Conservation (phyloP, 1,140 invertebrate species). For the Rhyacophila brunnea region DNA sequence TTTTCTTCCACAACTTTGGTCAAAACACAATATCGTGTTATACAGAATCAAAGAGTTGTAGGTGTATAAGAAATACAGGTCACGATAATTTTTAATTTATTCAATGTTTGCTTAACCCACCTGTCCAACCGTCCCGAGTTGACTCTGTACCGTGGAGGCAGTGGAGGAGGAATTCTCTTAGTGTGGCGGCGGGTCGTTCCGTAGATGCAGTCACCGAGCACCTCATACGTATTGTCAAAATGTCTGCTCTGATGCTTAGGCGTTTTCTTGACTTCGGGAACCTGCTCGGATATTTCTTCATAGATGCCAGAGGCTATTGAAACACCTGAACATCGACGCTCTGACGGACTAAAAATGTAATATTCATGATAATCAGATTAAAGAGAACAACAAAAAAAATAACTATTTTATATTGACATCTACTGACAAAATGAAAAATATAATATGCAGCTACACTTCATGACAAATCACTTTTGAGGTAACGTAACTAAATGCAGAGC, state of each 20-base stretch:
- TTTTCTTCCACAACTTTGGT: no score
- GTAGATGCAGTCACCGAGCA: conserved; percentile 19
- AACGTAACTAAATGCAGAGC: no score
- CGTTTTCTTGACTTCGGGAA: neutral
- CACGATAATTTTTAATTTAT: no score
- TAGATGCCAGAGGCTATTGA: conserved; percentile 28
- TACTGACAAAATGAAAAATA: no score
- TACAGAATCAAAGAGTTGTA: no score
- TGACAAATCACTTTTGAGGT: neutral
- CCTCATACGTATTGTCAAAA: conserved; percentile 25
- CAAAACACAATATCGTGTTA: no score
- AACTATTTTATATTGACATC: no score
- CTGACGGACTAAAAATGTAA: neutral
- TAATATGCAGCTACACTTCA: no score
- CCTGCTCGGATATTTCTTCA: conserved; percentile 28
- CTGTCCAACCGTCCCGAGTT: conserved; percentile 17
- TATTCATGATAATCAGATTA: no score
- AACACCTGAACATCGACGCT: conserved; percentile 18
- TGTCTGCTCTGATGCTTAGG: neutral
- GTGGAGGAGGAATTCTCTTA: conserved; percentile 18
- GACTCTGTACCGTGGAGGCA: conserved; percentile 23
- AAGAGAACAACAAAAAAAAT: no score
- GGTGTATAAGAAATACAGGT: no score
- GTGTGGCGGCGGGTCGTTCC: conserved; percentile 11
- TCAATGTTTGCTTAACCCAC: conserved; percentile 15